Percentiles rank a stretch among this genome's conserved stretches.
These are phyloP conservation scores for Muscina levida DNA, from an alignment of 2,888 invertebrate genomes.

Conservation along the genomic window DNA sequence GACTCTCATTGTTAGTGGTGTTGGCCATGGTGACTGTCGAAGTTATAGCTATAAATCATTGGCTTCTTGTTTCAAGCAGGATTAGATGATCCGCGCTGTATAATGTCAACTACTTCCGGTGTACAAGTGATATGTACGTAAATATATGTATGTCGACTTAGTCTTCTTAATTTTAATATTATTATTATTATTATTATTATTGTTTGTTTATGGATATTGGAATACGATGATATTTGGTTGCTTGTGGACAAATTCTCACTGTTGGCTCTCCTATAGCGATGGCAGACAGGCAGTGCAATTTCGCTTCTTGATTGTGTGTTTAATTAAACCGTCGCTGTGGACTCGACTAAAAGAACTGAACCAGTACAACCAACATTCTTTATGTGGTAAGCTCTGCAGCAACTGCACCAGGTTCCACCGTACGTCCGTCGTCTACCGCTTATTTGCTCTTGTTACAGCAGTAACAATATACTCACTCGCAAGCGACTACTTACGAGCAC, in stretches of 20 bases:
- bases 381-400: constrained; percentile 57
- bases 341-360: constrained; percentile 60
- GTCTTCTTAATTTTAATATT: neutral
- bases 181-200: constrained; percentile 1
- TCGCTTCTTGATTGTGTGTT: constrained; percentile 17
- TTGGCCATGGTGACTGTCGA: constrained; percentile 56
- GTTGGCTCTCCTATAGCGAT: constrained; percentile 9
- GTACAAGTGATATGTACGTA: neutral
- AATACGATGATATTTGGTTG: too few species aligned
- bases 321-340: constrained; percentile 59
- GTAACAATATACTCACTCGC: constrained; percentile 35
- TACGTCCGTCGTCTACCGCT: constrained; percentile 37
- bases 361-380: constrained; percentile 54
- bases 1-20: constrained; percentile 77
- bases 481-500: constrained; percentile 22
- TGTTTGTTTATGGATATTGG: neutral
- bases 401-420: constrained; percentile 31
- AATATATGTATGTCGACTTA: too few species aligned
- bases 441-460: constrained; percentile 51
- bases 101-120: constrained; percentile 42
- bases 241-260: constrained; percentile 20
- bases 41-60: constrained; percentile 45
- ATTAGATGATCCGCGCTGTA: too few species aligned
- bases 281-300: constrained; percentile 54
- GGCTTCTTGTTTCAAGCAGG: neutral